Conservation (phyloP, 2,113 vertebrate genomes). For the Peromyscus californicus region DNA sequence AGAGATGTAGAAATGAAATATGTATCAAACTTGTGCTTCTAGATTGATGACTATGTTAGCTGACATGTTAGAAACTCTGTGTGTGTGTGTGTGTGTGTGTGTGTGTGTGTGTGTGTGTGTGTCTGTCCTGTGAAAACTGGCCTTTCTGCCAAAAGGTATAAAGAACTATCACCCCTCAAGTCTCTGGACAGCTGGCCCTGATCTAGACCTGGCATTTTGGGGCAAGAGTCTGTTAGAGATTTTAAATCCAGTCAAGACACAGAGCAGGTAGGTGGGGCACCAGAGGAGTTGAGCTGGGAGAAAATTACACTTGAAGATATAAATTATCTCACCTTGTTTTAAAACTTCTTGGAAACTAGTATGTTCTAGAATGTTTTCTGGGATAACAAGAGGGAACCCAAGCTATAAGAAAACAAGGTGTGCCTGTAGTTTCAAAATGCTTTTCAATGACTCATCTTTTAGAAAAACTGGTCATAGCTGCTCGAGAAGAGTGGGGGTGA, state of each 20-base stretch:
- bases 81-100: not conserved
- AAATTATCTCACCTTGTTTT: not conserved
- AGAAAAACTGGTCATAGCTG: not conserved
- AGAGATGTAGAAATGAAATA: not conserved
- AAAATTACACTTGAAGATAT: conserved; percentile 16
- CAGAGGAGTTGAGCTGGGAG: not conserved
- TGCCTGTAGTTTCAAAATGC: not conserved
- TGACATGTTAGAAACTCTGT: not conserved
- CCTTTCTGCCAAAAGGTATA: not conserved
- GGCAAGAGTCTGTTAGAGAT: not conserved
- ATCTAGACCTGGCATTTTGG: not conserved
- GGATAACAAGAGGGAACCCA: not conserved
- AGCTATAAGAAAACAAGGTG: not conserved
- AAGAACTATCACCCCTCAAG: not conserved
- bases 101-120: not conserved
- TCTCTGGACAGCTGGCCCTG: not conserved
- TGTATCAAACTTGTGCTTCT: not conserved
- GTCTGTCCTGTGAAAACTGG: not conserved
- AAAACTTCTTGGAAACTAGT: conserved; percentile 23
- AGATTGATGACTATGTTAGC: not conserved
- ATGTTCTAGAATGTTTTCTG: not conserved
- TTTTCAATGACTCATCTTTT: not conserved
- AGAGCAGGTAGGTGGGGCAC: not conserved
- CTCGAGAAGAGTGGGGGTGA: not conserved
- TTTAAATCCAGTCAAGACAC: not conserved